Base-by-base conservation (phyloP, 2,797 vertebrate genomes). In the Carapus acus region DNA sequence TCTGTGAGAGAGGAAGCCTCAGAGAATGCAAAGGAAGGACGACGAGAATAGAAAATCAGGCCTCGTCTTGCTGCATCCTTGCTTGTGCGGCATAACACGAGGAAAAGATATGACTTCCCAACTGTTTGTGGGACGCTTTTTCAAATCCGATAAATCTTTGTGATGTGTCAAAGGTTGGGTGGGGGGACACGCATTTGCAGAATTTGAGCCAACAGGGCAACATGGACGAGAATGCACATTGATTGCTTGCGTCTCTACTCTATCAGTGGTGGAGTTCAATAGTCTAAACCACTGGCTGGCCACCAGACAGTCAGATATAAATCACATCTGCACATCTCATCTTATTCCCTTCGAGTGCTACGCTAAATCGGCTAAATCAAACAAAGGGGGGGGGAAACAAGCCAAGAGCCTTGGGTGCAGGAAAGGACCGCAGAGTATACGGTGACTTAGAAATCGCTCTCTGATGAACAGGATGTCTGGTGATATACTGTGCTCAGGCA, bases 91-190 rank as follows among this genome's bases (percentile, higher is more conserved):
- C 58, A 72, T 67, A 62, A 75, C 53, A 61, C 7, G 8, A 49
- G 53, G 36, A 39, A 36, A 15, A 43, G 20, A 58, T 23, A 33
- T 42, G 41, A 29, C 82, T 77, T 73, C 54, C 60, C 8, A 62
- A 69, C 42, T 65, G 61, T 85, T 85, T 78, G 70, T 85, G 76
- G 82, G 85, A 83, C 85, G 83, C 74, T 83, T 86, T 85, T 87
- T 84, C 72, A 79, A 79, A 76, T 63, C 80, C 74, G 81, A 78
- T 86, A 83, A 85, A 82, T 77, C 79, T 82, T 76, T 76, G 85
- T 65, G 83, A 79, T 74, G 33, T 63, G 66, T 62, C 49, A 69
- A 77, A 73, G 31, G 45, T 2, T 45, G 49, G 56, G 14, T 11
- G 43, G 29, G 43, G 17, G 43, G 19, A 62, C 46, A n/a, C 31